These are phyloP conservation scores for Clarias magur DNA, from an alignment of 2,113 vertebrate species.

Conservation along the genomic window DNA sequence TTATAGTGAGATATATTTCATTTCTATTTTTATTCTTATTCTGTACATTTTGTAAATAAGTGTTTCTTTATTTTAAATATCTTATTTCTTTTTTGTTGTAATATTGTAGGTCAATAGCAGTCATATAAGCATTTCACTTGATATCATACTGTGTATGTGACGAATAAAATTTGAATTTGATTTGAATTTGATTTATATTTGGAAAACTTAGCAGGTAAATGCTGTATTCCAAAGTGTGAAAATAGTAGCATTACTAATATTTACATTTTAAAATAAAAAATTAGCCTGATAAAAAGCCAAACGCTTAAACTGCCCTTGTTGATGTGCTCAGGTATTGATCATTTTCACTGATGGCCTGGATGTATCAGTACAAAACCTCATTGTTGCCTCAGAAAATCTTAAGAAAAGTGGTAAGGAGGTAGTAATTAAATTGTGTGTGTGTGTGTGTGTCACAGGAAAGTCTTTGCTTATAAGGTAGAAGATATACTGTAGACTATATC, in stretches of 20 bases:
- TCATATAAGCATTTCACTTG: too few relatives aligned
- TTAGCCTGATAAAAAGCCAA: not conserved
- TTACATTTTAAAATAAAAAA: not conserved
- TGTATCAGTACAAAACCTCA: constrained; percentile 70
- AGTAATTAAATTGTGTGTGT: not conserved
- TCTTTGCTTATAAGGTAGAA: not conserved
- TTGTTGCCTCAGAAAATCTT: constrained; percentile 66
- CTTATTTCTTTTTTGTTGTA: too few relatives aligned
- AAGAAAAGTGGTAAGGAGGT: constrained; percentile 65
- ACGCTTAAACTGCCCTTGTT: not conserved
- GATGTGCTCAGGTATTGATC: constrained; percentile 74
- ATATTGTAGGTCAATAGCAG: too few relatives aligned
- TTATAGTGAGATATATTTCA: not conserved
- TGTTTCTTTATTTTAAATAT: too few relatives aligned
- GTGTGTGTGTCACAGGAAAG: not conserved
- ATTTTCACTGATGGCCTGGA: constrained; percentile 87
- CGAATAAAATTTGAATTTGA: too few relatives aligned
- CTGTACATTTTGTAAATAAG: too few relatives aligned
- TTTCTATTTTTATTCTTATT: too few relatives aligned
- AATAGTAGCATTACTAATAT: not conserved
- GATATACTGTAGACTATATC: not conserved
- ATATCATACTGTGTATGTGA: too few relatives aligned
- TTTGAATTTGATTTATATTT: too few relatives aligned
- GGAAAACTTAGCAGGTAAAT: not conserved
- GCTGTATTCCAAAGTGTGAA: not conserved